Conservation (phyloP, 53 echinoderm and acorn worm species). For the Crossaster papposus region DNA sequence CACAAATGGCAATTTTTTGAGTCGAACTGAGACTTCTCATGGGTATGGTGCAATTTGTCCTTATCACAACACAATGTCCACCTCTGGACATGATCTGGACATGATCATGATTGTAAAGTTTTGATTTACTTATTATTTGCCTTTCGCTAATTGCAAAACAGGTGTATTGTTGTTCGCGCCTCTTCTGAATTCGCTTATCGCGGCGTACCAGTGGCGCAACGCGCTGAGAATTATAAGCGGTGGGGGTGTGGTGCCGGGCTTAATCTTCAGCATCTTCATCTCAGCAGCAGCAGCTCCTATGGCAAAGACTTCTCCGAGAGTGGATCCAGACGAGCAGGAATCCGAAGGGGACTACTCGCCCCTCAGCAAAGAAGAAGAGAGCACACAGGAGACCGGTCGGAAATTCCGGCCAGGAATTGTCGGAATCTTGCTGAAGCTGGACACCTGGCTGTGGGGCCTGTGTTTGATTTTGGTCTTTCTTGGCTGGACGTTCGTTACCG, state of each 20-base stretch:
- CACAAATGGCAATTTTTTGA: no score
- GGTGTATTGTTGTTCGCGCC: conserved; percentile 77
- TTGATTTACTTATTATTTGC: not conserved
- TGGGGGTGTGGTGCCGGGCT: conserved; percentile 34
- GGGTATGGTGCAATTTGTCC: no score
- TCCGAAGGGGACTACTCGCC: not conserved
- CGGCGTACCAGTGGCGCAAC: conserved; percentile 67
- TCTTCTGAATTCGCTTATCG: conserved; percentile 67
- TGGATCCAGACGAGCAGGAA: not conserved
- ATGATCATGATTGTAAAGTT: no score
- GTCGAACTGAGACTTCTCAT: no score
- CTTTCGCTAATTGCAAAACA: conserved; percentile 13
- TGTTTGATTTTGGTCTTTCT: not conserved
- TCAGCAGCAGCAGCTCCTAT: no score
- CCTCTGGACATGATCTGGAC: no score
- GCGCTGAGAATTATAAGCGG: conserved; percentile 74
- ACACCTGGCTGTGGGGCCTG: conserved; percentile 9
- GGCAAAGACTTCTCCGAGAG: no score
- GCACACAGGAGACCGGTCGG: no score
- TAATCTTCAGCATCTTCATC: not conserved
- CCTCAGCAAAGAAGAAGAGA: not conserved
- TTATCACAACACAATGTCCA: no score
- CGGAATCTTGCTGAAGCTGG: not conserved
- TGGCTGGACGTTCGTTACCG: not conserved
- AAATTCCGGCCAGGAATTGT: no score